Conservation (phyloP, 2,797 vertebrate genomes). For the Phataginus tricuspis region DNA sequence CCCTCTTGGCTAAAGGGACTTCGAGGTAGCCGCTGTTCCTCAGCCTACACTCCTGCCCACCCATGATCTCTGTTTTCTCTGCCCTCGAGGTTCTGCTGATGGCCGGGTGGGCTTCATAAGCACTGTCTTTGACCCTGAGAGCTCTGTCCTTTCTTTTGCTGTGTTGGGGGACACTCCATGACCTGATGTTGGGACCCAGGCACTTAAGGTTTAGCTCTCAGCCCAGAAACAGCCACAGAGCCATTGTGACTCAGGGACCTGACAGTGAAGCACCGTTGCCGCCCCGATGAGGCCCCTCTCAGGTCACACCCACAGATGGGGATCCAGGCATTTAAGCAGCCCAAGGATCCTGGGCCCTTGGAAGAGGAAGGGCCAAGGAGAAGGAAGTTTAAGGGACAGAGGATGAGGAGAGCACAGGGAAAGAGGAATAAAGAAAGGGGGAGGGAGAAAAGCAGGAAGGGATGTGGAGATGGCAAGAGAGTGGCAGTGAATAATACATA, state of each 20-base stretch:
- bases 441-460: neutral
- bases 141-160: neutral
- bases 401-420: neutral
- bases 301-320: neutral
- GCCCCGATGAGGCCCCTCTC: neutral
- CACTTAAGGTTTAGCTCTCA: neutral
- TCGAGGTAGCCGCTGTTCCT: constrained; percentile 64
- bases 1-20: constrained; percentile 83
- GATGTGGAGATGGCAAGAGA: neutral
- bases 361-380: neutral
- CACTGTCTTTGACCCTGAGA: neutral
- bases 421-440: neutral
- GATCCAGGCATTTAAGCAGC: neutral
- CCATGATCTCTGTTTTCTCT: neutral
- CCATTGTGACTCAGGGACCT: neutral
- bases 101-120: neutral
- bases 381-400: neutral
- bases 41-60: constrained; percentile 42
- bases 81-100: neutral
- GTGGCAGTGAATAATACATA: neutral
- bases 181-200: neutral
- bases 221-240: neutral
- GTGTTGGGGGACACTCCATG: neutral
- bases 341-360: neutral
- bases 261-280: rapidly evolving